These are phyloP conservation scores for Deroplatys truncata DNA, from an alignment of 2,888 invertebrate species.

Conservation along the genomic window DNA sequence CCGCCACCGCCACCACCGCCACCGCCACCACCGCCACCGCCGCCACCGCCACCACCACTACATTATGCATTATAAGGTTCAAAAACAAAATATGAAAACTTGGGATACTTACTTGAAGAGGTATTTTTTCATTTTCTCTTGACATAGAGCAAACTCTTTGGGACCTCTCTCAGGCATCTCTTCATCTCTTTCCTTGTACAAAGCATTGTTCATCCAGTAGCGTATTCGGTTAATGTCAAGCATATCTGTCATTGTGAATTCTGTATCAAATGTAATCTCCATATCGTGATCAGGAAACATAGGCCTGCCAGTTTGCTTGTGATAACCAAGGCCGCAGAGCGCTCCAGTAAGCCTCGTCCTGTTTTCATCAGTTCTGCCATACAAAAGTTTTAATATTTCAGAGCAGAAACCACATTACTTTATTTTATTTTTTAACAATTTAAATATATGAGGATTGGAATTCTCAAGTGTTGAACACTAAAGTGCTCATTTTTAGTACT, in stretches of 20 bases:
- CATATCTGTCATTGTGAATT: conserved; percentile 62
- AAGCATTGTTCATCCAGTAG: conserved; percentile 64
- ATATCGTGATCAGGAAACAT: conserved; percentile 82
- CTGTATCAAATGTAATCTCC: conserved; percentile 71
- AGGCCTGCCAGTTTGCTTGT: conserved; percentile 51
- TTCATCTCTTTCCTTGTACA: conserved; percentile 48
- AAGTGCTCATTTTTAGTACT: too few relatives aligned
- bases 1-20: too few relatives aligned
- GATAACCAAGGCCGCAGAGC: conserved; percentile 79
- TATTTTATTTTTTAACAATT: neutral
- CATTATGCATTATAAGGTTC: too few relatives aligned
- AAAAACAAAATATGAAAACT: too few relatives aligned
- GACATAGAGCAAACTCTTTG: conserved; percentile 43
- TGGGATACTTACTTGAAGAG: conserved; percentile 44
- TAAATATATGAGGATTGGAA: neutral
- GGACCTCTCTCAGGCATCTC: conserved; percentile 39
- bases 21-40: too few relatives aligned
- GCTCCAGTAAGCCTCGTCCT: conserved; percentile 68
- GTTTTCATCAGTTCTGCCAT: conserved; percentile 50
- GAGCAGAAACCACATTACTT: neutral
- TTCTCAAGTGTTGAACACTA: too few relatives aligned
- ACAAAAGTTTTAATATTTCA: neutral
- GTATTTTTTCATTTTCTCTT: conserved; percentile 47
- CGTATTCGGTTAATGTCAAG: conserved; percentile 70
- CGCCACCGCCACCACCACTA: too few relatives aligned